Conservation (phyloP, 2,888 invertebrate genomes). For the Escarpia spicata region DNA sequence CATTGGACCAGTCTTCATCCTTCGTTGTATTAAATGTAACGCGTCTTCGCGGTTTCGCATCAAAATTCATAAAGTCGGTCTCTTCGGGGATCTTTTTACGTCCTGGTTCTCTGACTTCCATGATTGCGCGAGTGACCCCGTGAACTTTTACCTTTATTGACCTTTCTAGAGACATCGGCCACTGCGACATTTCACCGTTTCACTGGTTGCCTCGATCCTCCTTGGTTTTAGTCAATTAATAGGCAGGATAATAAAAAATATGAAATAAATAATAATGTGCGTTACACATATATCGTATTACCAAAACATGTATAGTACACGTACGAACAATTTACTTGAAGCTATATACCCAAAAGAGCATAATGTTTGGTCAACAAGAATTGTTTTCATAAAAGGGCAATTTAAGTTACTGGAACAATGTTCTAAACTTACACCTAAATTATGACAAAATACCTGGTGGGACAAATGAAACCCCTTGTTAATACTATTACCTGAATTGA, state of each 20-base stretch:
- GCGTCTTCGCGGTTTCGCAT: conserved; percentile 18
- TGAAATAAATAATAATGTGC: background rate
- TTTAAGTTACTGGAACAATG: no score
- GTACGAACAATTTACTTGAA: no score
- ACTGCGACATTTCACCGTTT: background rate
- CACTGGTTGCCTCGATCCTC: background rate
- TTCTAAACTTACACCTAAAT: no score
- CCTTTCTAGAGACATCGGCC: background rate
- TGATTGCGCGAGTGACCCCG: background rate
- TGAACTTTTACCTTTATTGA: background rate
- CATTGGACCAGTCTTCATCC: background rate
- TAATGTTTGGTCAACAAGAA: no score
- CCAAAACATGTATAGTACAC: no score
- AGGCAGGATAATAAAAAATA: background rate
- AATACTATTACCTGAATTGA: no score
- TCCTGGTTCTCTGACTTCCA: background rate
- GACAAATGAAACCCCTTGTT: no score
- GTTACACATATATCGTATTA: background rate
- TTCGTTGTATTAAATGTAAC: conserved; percentile 8
- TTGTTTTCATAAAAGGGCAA: no score
- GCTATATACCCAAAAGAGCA: no score
- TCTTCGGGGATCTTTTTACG: background rate
- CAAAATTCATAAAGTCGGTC: background rate
- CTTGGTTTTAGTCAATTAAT: background rate
- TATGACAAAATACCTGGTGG: no score